Evolutionary conservation across 2,888 invertebrate species (phyloP), one percentile per base, ranked within the genome.

Genomic region (Scaptodrosophila latifasciaeformis): DNA sequence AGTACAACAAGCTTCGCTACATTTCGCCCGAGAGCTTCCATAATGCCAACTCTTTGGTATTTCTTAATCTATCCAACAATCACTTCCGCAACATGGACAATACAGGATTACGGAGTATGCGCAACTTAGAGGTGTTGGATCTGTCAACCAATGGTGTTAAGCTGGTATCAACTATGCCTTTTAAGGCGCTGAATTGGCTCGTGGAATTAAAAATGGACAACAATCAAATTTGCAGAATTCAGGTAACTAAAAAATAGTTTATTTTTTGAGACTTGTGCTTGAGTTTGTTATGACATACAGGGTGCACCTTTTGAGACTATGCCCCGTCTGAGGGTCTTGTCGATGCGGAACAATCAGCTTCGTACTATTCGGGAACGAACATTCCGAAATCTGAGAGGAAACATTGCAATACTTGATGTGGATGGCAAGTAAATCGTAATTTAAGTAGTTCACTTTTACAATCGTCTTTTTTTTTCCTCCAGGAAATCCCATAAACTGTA

Each of bases 181-280:
- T 90, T 64, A 90, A 92, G 59, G 89, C 91, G 49, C 91, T 96
- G 89, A 94, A 94, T 82, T 95, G 95, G 92, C 87, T 96, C 49
- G 93, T 96, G 0, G 95, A 96, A 83, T 85, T 96, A 3, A 92
- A 93, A 88, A 89, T 96, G 87, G 94, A 95, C 82, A 92, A 93
- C 84, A 96, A 96, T 86, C 88, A 90, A 58, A 92, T 96, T 70
- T 96, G 96, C 82, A 89, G 90, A 43, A 92, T 96, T 47, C 90
- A 91, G 72, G 86, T 86, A 43, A 31, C 75, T 55, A 9, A 4
- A 4, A 7, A n/a, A 21, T 9, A n/a, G 4, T 6, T 35, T 2
- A 6, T 42, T 45, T 3, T 12, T 35, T 10, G 2, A 15, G 1
- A 12, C 7, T 18, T 17, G 27, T 35, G 10, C 2, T 35, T 12